A percentile compares a stretch with the other conserved stretches of the same genome.
Conservation (phyloP, 2,888 invertebrate genomes). For the Mythimna impura region DNA sequence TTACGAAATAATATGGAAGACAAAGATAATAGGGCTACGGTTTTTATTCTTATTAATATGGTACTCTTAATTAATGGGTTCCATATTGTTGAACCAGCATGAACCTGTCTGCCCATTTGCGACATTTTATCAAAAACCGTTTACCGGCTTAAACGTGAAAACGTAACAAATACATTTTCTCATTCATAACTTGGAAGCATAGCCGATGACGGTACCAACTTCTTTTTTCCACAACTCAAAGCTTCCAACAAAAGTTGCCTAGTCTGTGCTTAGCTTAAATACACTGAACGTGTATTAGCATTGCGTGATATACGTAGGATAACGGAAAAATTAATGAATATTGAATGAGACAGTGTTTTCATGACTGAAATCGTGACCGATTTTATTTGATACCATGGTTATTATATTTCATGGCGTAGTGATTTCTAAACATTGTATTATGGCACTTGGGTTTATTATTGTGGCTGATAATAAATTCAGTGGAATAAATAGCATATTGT, state of each 20-base stretch:
- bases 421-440: conserved; percentile 27
- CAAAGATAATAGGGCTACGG: too few species aligned
- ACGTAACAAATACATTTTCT: too few species aligned
- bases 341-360: conserved; percentile 44
- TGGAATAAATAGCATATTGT: not conserved
- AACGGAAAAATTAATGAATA: conserved; percentile 45
- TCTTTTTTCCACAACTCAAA: not conserved
- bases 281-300: conserved; percentile 29
- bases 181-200: not conserved
- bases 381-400: conserved; percentile 30
- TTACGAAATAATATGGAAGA: too few species aligned
- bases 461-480: not conserved
- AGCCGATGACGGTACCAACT: not conserved
- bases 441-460: not conserved
- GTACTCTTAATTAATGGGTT: too few species aligned
- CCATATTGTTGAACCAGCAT: too few species aligned
- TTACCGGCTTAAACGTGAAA: not conserved
- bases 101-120: too few species aligned
- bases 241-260: conserved; percentile 10
- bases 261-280: conserved; percentile 16
- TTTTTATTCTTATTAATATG: too few species aligned
- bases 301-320: conserved; percentile 37
- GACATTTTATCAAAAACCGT: not conserved
- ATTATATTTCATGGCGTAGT: conserved; percentile 24
- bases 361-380: conserved; percentile 45